phyloP scores from a whole-genome alignment of 2,113 vertebrate genomes.

The Paradoxurus hermaphroditus region DNA sequence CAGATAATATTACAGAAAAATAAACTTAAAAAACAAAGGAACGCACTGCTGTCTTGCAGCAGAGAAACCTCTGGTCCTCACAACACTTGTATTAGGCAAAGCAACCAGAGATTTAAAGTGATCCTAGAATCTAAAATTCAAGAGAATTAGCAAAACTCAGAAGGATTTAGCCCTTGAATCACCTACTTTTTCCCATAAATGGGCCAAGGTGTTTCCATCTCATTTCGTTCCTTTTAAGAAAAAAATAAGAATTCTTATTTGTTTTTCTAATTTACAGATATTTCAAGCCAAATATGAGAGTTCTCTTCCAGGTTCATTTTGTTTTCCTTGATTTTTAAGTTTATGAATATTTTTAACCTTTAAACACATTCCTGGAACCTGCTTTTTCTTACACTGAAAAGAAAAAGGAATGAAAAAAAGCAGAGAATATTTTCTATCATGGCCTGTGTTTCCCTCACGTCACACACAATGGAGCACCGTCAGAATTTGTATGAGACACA shows the following conservation, averaged over 20 bases:
- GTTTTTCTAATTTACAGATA: background rate
- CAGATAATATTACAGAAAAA: background rate
- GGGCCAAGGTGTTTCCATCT: background rate
- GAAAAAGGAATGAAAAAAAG: background rate
- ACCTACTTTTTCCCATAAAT: background rate
- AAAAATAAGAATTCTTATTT: background rate
- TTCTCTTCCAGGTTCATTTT: background rate
- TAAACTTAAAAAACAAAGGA: background rate
- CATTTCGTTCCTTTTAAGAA: background rate
- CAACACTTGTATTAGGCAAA: background rate
- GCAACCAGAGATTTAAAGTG: background rate
- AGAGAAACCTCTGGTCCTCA: background rate
- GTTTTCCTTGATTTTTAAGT: background rate
- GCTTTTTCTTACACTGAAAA: background rate
- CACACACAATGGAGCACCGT: background rate
- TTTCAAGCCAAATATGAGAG: background rate
- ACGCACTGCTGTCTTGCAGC: fast-evolving
- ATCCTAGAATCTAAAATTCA: background rate
- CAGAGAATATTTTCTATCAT: background rate
- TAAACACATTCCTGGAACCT: background rate
- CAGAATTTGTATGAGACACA: background rate
- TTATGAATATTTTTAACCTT: background rate
- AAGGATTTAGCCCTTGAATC: background rate
- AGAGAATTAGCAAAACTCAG: background rate
- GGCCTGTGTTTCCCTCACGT: background rate